Evolutionary conservation across 2,888 invertebrate species (phyloP), one percentile per base, ranked within the genome.

Genomic region (Punctoribates punctum): DNA sequence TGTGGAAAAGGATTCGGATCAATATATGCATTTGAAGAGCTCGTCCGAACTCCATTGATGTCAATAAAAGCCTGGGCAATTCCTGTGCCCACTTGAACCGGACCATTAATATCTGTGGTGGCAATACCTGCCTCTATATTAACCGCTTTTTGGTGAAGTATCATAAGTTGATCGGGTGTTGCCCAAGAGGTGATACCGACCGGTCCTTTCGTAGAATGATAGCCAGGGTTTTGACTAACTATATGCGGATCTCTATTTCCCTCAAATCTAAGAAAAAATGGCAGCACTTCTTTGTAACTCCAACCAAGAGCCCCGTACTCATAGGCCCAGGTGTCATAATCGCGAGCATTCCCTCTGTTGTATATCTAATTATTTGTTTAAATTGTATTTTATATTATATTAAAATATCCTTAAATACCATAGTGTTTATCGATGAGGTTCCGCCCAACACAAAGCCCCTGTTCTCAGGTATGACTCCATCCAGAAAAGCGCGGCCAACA

Each of bases 381-480:
- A 5, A 34, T 34, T 34, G 8, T 34, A 8, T 34, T 34, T 34
- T 34, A 34, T 34, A 34, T 5, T 34, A 8, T 5, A 34, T 34
- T 34, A 34, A n/a, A n/a, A n/a, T n/a, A n/a, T n/a, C n/a, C n/a
- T n/a, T 34, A 34, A 95, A 95, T 0, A 94, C 87, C 94, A 95
- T 94, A 0, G 91, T 92, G 82, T 94, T 94, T 0, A 94, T 86
- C 0, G 93, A 93, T 48, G 91, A 91, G 3, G 91, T 91, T 0
- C 95, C 95, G 0, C 94, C 94, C 0, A 94, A 86, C 0, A 93
- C 93, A 85, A 93, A 94, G 72, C 95, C 95, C 77, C 93, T 88
- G 0, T 94, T 94, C 93, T 94, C 94, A 3, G 67, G 62, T n/a
- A 75, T 73, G 23, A 65, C 60, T 11, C 62, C 60, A 29, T 38